A percentile compares a stretch with the other conserved stretches of the same genome.
Conservation (phyloP, 2,113 vertebrate species). For the Sphyrna mokarran region DNA sequence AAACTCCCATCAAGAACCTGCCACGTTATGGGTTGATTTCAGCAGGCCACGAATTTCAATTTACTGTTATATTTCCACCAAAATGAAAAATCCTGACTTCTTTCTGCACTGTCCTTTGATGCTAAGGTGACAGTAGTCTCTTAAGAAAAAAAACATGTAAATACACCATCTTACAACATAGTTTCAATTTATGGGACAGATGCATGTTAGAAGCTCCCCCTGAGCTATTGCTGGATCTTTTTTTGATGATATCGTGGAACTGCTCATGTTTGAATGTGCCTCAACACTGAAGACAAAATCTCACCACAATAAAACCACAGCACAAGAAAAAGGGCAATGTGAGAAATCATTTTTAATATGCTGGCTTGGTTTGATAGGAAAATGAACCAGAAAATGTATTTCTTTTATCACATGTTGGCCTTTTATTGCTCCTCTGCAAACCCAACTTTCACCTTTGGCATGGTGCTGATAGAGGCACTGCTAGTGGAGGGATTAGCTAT, state of each 20-base stretch:
- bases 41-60: neutral
- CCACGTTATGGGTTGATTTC: neutral
- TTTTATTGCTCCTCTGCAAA: neutral
- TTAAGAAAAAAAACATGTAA: neutral
- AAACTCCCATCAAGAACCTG: neutral
- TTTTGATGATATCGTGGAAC: neutral
- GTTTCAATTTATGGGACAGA: neutral
- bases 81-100: neutral
- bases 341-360: constrained; percentile 29
- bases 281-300: neutral
- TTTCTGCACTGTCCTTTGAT: neutral
- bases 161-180: neutral
- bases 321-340: neutral
- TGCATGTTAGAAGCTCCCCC: neutral
- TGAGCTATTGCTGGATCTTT: neutral
- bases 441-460: neutral
- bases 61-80: neutral
- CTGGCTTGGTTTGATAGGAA: neutral
- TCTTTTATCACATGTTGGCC: neutral
- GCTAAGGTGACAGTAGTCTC: neutral
- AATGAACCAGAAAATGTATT: neutral
- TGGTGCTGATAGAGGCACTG: neutral
- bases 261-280: neutral
- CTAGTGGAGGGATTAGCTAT: neutral
- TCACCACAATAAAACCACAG: constrained; percentile 27